These are phyloP conservation scores for Microplitis demolitor DNA, from an alignment of 1,140 invertebrate genomes.

Conservation along the genomic window DNA sequence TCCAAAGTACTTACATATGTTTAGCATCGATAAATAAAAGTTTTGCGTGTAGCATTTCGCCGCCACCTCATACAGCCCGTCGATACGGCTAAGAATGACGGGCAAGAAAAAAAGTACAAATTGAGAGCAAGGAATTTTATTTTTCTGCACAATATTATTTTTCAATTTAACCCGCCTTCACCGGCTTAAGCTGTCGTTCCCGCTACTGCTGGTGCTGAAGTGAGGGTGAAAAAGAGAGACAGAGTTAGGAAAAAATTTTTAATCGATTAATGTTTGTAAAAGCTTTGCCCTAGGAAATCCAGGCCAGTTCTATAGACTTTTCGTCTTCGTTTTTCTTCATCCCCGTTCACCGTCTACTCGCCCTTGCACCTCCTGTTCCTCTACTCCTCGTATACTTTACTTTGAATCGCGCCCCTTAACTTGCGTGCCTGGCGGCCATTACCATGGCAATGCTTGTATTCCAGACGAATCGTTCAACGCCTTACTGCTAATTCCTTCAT, in stretches of 20 bases:
- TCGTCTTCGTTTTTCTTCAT: neutral
- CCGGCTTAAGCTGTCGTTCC: too few species aligned
- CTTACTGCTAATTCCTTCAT: conserved; percentile 9
- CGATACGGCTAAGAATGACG: too few species aligned
- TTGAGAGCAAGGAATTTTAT: too few species aligned
- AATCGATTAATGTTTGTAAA: conserved; percentile 4
- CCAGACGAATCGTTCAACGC: conserved; percentile 7
- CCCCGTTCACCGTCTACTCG: neutral
- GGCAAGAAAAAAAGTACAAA: too few species aligned
- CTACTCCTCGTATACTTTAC: neutral
- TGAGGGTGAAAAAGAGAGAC: neutral
- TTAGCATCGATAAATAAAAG: neutral
- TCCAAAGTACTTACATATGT: neutral
- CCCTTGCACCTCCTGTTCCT: neutral
- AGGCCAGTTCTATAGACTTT: neutral
- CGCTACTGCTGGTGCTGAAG: too few species aligned
- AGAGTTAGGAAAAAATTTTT: neutral
- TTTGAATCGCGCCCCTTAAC: neutral
- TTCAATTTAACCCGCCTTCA: neutral
- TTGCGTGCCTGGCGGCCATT: conserved; percentile 4
- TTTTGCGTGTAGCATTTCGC: neutral
- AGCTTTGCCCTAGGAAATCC: neutral
- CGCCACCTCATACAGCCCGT: too few species aligned
- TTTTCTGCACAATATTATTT: neutral
- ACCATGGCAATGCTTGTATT: conserved; percentile 11